Conservation (phyloP, 2,888 invertebrate genomes). For the Flexamia atlantica region DNA sequence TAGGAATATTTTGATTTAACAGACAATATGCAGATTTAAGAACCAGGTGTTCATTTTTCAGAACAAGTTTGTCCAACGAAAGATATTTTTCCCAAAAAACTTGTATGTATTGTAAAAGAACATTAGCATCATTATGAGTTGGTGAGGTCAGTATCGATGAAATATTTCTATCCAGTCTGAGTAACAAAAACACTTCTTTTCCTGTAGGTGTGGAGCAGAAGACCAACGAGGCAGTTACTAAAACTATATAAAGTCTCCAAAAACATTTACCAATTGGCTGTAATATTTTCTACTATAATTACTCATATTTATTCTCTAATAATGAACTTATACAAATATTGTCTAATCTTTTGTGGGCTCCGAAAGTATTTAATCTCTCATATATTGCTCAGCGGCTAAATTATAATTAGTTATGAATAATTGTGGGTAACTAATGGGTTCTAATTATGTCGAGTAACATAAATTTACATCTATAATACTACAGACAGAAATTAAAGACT, state of each 20-base stretch:
- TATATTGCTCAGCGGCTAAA: no score
- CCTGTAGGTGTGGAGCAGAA: neutral
- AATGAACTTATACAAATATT: no score
- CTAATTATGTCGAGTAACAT: no score
- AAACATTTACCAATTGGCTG: neutral
- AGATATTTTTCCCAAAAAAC: neutral
- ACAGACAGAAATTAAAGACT: no score
- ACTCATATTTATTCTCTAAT: neutral
- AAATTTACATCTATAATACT: no score
- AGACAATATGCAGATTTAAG: slow-evolving; percentile 14
- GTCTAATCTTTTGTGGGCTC: no score
- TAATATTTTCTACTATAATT: neutral
- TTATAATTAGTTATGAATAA: no score
- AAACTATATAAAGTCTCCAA: neutral
- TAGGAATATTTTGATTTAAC: neutral
- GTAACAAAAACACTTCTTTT: slow-evolving; percentile 23
- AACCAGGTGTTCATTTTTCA: neutral
- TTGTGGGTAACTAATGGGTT: no score
- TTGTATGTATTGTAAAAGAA: neutral
- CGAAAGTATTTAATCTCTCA: no score
- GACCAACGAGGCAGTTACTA: neutral
- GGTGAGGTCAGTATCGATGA: neutral
- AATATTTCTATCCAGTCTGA: slow-evolving; percentile 17
- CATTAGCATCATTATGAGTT: neutral
- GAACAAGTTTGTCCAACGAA: neutral